Conservation (phyloP, 2,797 vertebrate genomes). For the Catharus ustulatus region DNA sequence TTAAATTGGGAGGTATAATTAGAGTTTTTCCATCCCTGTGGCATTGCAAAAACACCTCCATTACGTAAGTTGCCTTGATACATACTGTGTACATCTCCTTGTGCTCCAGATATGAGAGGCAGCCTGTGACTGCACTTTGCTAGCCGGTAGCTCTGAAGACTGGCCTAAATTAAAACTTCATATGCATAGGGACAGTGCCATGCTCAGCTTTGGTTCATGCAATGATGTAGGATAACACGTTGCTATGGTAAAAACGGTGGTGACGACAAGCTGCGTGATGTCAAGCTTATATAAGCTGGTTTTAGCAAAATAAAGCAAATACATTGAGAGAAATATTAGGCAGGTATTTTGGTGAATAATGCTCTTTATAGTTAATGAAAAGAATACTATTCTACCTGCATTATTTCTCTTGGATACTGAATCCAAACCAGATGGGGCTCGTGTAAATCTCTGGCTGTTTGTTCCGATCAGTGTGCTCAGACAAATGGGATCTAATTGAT, state of each 20-base stretch:
- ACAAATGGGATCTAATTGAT: conserved; percentile 22
- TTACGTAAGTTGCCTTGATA: neutral
- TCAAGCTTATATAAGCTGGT: conserved; percentile 38
- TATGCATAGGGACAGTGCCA: conserved; percentile 56
- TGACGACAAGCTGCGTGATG: conserved; percentile 31
- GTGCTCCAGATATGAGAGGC: neutral
- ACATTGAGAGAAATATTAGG: neutral
- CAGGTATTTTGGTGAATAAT: conserved; percentile 26
- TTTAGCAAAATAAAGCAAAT: conserved; percentile 41
- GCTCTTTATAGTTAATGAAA: conserved; percentile 28
- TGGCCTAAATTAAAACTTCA: conserved; percentile 75
- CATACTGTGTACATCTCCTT: neutral
- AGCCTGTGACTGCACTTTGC: conserved; percentile 3
- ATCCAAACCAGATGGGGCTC: conserved; percentile 35
- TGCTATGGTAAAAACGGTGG: conserved; percentile 68
- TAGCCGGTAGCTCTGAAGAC: conserved; percentile 29
- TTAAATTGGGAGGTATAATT: neutral
- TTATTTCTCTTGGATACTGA: neutral
- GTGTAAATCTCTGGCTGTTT: conserved; percentile 13
- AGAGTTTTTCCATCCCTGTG: neutral
- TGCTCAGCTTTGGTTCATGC: conserved; percentile 20
- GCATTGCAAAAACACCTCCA: neutral
- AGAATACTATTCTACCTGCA: neutral
- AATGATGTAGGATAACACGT: conserved; percentile 63
- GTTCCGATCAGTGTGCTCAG: neutral